Conservation (phyloP, 1,140 invertebrate genomes). For the Drosophila bipectinata region DNA sequence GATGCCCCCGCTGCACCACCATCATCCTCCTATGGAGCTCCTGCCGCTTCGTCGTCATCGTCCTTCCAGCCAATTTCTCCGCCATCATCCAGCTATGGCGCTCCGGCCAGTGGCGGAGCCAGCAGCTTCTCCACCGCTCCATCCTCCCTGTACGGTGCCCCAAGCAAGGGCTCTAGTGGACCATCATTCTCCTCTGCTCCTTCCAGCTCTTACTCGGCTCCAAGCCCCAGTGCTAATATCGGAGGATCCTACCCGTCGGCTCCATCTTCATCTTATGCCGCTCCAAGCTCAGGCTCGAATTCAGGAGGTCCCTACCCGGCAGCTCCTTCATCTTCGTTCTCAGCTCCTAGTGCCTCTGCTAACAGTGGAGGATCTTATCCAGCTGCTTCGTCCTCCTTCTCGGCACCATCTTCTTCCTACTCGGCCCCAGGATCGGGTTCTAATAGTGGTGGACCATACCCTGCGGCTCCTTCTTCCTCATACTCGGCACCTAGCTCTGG, state of each 20-base stretch:
- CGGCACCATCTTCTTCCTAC: slow-evolving; percentile 44
- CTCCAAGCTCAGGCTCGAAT: slow-evolving; percentile 37
- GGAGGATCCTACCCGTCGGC: slow-evolving; percentile 54
- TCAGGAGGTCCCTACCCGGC: slow-evolving; percentile 52
- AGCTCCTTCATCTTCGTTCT: slow-evolving; percentile 50
- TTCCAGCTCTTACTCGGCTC: slow-evolving; percentile 53
- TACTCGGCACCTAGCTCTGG: slow-evolving; percentile 48
- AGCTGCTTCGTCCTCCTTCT: slow-evolving; percentile 48
- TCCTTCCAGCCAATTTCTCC: slow-evolving; percentile 70
- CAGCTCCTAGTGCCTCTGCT: slow-evolving; percentile 32
- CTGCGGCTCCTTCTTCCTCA: slow-evolving; percentile 72
- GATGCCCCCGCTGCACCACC: slow-evolving; percentile 59
- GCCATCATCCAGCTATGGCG: slow-evolving; percentile 45
- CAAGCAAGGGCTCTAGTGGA: slow-evolving; percentile 27
- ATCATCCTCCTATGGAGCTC: slow-evolving; percentile 83
- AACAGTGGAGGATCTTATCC: slow-evolving; percentile 41
- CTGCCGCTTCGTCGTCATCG: slow-evolving; percentile 67
- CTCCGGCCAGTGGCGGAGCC: slow-evolving; percentile 41
- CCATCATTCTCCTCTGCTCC: slow-evolving; percentile 45
- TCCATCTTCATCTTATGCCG: slow-evolving; percentile 71
- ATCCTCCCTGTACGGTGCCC: slow-evolving; percentile 68
- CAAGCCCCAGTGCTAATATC: slow-evolving; percentile 42
- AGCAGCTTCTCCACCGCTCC: slow-evolving; percentile 72
- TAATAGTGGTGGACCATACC: slow-evolving; percentile 79
- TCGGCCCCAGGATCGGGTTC: slow-evolving; percentile 34